Conservation (phyloP, 1,140 invertebrate genomes). For the Sarcophaga peregrina region DNA sequence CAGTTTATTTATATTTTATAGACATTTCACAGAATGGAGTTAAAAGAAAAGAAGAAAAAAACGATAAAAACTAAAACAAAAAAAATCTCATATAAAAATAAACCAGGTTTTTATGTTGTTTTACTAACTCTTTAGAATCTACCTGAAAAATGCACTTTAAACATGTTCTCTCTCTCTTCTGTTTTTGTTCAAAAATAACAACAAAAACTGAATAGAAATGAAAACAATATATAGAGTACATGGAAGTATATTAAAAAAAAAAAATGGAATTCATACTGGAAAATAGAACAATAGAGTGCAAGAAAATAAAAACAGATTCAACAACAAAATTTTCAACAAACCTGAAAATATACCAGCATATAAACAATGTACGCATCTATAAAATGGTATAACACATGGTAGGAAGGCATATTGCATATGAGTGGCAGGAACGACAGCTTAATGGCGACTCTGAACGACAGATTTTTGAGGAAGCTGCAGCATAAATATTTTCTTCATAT, state of each 20-base stretch:
- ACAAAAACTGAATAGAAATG: not conserved
- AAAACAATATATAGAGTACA: not conserved
- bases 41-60: not conserved
- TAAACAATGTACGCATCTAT: too few relatives aligned
- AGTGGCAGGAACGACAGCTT: too few relatives aligned
- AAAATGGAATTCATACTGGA: not conserved
- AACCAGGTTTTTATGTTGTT: constrained; percentile 13
- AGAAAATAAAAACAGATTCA: not conserved
- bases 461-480: too few relatives aligned
- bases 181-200: not conserved
- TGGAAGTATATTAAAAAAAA: not conserved
- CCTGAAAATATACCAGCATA: not conserved
- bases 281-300: constrained; percentile 5
- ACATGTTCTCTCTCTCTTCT: not conserved
- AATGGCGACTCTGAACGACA: too few relatives aligned
- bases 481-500: too few relatives aligned
- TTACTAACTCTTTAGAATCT: constrained; percentile 13
- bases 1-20: not conserved
- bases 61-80: too few relatives aligned
- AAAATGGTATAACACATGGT: too few relatives aligned
- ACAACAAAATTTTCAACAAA: not conserved
- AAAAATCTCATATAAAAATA: not conserved
- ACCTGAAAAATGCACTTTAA: constrained; percentile 15
- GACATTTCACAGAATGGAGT: too few relatives aligned
- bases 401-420: too few relatives aligned